Conservation (phyloP, 2,113 vertebrate genomes). For the Cyphomyrus discorhynchus region DNA sequence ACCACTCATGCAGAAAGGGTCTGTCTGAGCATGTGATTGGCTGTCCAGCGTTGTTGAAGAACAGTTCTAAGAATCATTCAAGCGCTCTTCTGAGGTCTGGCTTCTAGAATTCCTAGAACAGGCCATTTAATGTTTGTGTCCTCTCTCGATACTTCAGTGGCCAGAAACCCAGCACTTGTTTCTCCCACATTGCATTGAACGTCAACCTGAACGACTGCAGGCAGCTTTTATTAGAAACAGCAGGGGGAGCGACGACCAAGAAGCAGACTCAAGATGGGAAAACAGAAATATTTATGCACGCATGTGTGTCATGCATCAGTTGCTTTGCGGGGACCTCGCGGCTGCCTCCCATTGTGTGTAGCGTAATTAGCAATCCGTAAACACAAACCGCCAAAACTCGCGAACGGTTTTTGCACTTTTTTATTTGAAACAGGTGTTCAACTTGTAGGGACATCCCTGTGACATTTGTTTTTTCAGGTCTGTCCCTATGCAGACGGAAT, state of each 20-base stretch:
- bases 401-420: not conserved
- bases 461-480: not conserved
- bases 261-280: not conserved
- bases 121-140: not conserved
- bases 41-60: constrained; percentile 20
- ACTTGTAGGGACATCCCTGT: not conserved
- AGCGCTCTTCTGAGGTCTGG: not conserved
- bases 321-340: not conserved
- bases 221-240: not conserved
- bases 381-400: not conserved
- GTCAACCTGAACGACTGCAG: not conserved
- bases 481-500: not conserved
- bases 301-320: not conserved
- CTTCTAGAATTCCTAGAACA: constrained; percentile 12
- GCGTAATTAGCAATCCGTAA: not conserved
- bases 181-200: not conserved
- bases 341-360: not conserved
- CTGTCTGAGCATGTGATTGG: constrained; percentile 21
- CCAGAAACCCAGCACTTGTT: not conserved
- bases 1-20: not conserved
- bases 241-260: not conserved
- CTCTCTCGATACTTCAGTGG: not conserved
- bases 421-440: not conserved
- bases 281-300: not conserved
- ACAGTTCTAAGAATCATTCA: constrained; percentile 18